Evolutionary conservation across 2,888 invertebrate genomes (phyloP).

Genomic region (Brachylomia viminalis): DNA sequence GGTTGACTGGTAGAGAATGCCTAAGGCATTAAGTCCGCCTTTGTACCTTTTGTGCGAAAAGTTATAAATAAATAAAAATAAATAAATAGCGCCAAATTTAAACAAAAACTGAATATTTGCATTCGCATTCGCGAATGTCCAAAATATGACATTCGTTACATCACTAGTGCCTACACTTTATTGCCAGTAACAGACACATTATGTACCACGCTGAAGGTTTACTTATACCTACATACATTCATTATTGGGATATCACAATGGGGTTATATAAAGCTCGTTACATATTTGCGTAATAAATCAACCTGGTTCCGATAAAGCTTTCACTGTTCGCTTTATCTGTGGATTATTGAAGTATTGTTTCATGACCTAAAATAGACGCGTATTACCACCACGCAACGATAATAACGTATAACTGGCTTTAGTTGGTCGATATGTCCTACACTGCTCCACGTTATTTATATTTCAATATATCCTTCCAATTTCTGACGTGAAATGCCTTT

Average conservation of each 20-base stretch:
- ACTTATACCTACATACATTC: too few species aligned
- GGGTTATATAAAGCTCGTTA: constrained; percentile 52
- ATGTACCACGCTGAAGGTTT: neutral
- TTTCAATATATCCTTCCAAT: neutral
- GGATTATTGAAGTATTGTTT: constrained; percentile 50
- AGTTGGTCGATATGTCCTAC: neutral
- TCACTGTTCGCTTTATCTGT: constrained; percentile 45
- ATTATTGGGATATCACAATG: constrained; percentile 28
- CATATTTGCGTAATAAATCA: constrained; percentile 52
- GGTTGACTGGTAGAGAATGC: too few species aligned
- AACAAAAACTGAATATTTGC: too few species aligned
- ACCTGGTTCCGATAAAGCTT: constrained; percentile 50
- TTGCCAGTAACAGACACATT: neutral
- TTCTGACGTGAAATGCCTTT: constrained; percentile 19
- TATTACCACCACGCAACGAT: constrained; percentile 1
- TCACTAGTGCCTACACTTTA: neutral
- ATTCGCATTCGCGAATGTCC: too few species aligned
- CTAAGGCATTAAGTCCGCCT: too few species aligned
- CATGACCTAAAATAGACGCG: constrained; percentile 30
- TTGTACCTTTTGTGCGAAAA: too few species aligned
- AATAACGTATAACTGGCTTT: constrained; percentile 4
- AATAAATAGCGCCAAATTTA: too few species aligned
- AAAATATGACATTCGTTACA: too few species aligned
- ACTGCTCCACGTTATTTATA: neutral
- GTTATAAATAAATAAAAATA: too few species aligned